phyloP scores from a whole-genome alignment of 1,140 invertebrate genomes.

The Bombyx mandarina region DNA sequence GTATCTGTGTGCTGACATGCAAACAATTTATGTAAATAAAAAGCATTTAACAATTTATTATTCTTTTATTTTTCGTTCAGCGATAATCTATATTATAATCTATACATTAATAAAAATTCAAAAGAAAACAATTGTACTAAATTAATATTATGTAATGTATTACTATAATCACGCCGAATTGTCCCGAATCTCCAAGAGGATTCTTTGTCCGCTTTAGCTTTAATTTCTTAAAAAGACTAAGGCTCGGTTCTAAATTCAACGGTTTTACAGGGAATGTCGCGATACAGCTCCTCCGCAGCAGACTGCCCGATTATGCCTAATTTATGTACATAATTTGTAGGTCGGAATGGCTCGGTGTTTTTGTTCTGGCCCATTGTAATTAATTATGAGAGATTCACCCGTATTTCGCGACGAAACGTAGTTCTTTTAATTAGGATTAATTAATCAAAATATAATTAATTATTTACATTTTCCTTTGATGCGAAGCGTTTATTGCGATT shows the following conservation, averaged over 20 bases:
- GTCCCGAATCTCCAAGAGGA: neutral
- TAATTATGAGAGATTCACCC: conserved; percentile 9
- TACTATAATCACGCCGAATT: neutral
- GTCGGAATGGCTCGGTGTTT: conserved; percentile 14
- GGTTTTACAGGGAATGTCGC: conserved; percentile 4
- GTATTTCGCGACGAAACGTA: too few species aligned
- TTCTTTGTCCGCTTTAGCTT: neutral
- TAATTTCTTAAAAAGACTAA: neutral
- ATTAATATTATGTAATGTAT: neutral
- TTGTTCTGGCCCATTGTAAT: conserved; percentile 12
- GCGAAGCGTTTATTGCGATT: too few species aligned
- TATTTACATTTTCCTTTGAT: too few species aligned
- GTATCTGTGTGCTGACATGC: neutral
- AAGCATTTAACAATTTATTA: neutral
- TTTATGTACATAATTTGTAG: conserved; percentile 18
- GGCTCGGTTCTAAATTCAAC: neutral
- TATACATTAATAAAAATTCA: neutral
- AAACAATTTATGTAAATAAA: neutral
- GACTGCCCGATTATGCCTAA: conserved; percentile 14
- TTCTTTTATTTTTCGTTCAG: neutral
- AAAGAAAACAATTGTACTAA: neutral
- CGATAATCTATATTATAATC: neutral
- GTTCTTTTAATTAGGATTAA: too few species aligned
- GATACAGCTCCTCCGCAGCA: conserved; percentile 9
- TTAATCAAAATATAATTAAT: too few species aligned